Conservation (phyloP, 2,888 invertebrate genomes). For the Laothoe populi region DNA sequence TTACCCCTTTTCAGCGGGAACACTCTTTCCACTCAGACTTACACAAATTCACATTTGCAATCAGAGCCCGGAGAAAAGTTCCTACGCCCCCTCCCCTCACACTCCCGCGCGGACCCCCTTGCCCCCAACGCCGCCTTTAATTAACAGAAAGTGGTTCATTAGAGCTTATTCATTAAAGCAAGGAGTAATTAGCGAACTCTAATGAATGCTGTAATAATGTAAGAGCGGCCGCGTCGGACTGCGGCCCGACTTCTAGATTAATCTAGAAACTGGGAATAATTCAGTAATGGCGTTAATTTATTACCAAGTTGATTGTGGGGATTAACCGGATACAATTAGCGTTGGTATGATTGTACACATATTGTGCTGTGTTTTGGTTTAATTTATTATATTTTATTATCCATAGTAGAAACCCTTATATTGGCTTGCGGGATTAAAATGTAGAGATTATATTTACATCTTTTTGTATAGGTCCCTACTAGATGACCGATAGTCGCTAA, state of each 20-base stretch:
- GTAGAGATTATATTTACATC: too few species aligned
- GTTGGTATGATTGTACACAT: slow-evolving; percentile 31
- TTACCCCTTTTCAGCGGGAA: slow-evolving; percentile 81
- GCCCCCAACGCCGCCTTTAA: slow-evolving; percentile 88
- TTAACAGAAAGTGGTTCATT: slow-evolving; percentile 96
- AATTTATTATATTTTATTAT: slow-evolving; percentile 1
- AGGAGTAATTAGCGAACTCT: slow-evolving; percentile 95
- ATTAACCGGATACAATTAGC: slow-evolving; percentile 57
- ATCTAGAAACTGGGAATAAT: slow-evolving; percentile 81
- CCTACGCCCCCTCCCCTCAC: slow-evolving; percentile 54
- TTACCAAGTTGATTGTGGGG: slow-evolving; percentile 75
- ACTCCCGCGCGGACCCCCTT: slow-evolving; percentile 53
- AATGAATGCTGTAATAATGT: slow-evolving; percentile 93
- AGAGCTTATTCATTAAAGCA: slow-evolving; percentile 96
- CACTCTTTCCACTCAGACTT: slow-evolving; percentile 82
- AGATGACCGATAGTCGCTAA: too few species aligned
- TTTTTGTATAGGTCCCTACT: too few species aligned
- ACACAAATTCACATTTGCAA: slow-evolving; percentile 86
- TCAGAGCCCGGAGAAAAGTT: slow-evolving; percentile 83
- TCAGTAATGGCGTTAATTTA: slow-evolving; percentile 82
- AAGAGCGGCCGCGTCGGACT: slow-evolving; percentile 84
- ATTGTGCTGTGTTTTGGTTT: slow-evolving; percentile 19
- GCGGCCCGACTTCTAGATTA: slow-evolving; percentile 83
- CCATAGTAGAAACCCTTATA: background rate
- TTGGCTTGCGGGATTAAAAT: too few species aligned